These are phyloP conservation scores for Bombus waltoni DNA, from an alignment of 1,140 invertebrate genomes.

Conservation along the genomic window DNA sequence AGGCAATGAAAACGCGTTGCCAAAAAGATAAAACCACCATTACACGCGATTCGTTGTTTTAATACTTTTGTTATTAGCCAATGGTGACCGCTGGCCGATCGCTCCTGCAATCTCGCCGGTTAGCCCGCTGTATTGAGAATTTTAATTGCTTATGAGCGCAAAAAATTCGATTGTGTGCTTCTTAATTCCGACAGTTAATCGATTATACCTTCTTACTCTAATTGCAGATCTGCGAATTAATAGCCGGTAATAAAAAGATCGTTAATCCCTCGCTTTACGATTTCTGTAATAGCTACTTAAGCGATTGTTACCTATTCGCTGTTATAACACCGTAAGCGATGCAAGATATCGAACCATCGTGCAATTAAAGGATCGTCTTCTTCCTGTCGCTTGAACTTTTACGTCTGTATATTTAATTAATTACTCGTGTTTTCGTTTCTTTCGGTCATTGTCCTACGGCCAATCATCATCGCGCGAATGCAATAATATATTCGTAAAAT, in stretches of 20 bases:
- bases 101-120: background rate
- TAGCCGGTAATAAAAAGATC: background rate
- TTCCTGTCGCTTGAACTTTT: no score
- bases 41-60: slow-evolving; percentile 33
- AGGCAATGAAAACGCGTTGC: slow-evolving; percentile 56
- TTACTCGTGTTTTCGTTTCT: no score
- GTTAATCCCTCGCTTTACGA: background rate
- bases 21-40: slow-evolving; percentile 60
- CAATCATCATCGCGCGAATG: no score
- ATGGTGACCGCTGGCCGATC: slow-evolving; percentile 9
- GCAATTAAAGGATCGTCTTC: background rate
- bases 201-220: background rate
- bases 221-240: background rate
- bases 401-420: no score
- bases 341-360: background rate
- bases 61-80: slow-evolving; percentile 25
- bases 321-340: no score
- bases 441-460: no score
- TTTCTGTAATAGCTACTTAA: background rate
- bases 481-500: no score
- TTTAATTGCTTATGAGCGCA: background rate
- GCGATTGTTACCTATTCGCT: background rate
- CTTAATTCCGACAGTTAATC: background rate
- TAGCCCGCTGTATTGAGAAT: background rate
- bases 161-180: background rate